Evolutionary conservation across 1,140 invertebrate genomes (phyloP).

Genomic region (Drosophila dunni): DNA sequence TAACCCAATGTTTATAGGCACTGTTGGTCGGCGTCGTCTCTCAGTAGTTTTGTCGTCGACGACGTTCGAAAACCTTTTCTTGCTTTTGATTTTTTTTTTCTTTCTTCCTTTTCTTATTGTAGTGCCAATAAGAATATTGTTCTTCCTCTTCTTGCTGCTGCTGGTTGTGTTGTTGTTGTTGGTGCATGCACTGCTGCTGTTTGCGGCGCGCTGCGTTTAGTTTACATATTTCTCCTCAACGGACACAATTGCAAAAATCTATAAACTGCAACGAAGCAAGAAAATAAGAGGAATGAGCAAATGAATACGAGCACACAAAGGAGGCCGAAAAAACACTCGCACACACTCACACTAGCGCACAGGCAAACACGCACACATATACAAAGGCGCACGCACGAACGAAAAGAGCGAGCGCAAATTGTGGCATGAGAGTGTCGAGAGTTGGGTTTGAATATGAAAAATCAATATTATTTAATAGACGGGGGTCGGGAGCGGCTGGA

Average conservation of each 20-base stretch:
- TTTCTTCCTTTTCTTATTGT: slow-evolving; percentile 39
- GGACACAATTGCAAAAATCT: slow-evolving; percentile 81
- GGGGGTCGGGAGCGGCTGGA: slow-evolving; percentile 22
- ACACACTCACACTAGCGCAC: slow-evolving; percentile 27
- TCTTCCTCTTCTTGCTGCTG: slow-evolving; percentile 17
- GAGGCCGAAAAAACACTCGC: slow-evolving; percentile 63
- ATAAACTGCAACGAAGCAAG: slow-evolving; percentile 82
- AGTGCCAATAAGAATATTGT: slow-evolving; percentile 57
- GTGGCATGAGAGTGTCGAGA: slow-evolving; percentile 55
- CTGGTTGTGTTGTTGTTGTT: slow-evolving; percentile 32
- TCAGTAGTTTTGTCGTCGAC: slow-evolving; percentile 18
- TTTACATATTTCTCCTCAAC: slow-evolving; percentile 82
- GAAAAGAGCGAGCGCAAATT: slow-evolving; percentile 46
- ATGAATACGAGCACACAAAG: slow-evolving; percentile 69
- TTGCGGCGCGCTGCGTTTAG: slow-evolving; percentile 65
- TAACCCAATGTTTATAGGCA: slow-evolving; percentile 65
- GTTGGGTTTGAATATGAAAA: slow-evolving; percentile 75
- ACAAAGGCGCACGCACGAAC: slow-evolving; percentile 53
- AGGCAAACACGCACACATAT: slow-evolving; percentile 24
- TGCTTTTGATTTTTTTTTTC: not conserved
- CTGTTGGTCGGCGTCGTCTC: slow-evolving; percentile 60
- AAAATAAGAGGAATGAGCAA: slow-evolving; percentile 51
- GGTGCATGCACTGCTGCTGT: slow-evolving; percentile 46
- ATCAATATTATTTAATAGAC: slow-evolving; percentile 82
- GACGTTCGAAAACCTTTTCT: slow-evolving; percentile 34